Conservation (phyloP, 2,888 invertebrate species). For the Mesorhabditis sp. region DNA sequence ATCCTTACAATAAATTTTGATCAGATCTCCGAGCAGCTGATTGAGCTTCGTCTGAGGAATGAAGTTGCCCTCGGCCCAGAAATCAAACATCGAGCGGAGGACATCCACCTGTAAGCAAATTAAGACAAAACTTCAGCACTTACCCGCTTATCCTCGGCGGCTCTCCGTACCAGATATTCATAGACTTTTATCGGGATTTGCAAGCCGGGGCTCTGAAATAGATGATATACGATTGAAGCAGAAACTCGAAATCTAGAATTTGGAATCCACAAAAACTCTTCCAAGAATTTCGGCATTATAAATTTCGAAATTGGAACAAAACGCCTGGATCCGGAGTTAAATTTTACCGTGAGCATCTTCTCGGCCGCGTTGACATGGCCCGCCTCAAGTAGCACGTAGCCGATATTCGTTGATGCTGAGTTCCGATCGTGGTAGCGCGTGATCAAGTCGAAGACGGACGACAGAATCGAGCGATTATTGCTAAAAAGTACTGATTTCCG, state of each 20-base stretch:
- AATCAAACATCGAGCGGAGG: neutral
- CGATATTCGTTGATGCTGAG: neutral
- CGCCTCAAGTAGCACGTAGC: neutral
- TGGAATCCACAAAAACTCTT: no score
- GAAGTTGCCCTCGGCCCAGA: neutral
- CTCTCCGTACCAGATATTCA: no score
- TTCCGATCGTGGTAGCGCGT: neutral
- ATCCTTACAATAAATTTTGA: neutral
- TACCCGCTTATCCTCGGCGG: no score
- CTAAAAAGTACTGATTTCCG: neutral
- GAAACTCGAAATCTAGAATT: no score
- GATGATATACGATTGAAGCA: no score
- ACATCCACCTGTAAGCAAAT: neutral
- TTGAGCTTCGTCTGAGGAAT: constrained; percentile 3
- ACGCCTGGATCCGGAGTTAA: neutral
- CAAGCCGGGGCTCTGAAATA: no score
- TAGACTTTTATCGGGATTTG: no score
- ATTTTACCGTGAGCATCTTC: constrained; percentile 2
- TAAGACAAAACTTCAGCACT: neutral
- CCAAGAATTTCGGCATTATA: no score
- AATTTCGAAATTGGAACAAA: no score
- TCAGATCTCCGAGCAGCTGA: neutral
- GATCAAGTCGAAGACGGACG: neutral
- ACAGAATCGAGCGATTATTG: neutral
- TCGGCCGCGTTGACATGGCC: neutral